Evolutionary conservation across 2,888 invertebrate genomes (phyloP).

Genomic region (Tiliacea citrago): DNA sequence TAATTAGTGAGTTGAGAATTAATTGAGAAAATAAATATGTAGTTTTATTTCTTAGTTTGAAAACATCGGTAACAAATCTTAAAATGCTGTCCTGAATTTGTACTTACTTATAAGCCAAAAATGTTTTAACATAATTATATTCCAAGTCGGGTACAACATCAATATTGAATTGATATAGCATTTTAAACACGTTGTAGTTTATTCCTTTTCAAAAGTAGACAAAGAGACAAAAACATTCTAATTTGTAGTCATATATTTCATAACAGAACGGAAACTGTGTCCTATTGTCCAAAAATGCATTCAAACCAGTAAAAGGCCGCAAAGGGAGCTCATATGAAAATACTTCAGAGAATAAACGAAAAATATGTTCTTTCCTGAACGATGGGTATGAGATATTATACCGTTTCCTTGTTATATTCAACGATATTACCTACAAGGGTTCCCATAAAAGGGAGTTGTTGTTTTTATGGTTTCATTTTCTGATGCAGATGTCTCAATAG

Average conservation of each 20-base stretch:
- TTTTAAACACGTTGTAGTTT: too few species aligned
- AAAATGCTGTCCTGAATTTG: not conserved
- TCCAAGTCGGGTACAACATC: not conserved
- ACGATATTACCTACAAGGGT: conserved; percentile 1
- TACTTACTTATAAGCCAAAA: not conserved
- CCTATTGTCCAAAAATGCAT: conserved; percentile 35
- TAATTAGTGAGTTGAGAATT: too few species aligned
- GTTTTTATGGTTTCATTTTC: conserved; percentile 20
- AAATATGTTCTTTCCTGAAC: conserved; percentile 22
- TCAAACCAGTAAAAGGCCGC: conserved; percentile 15
- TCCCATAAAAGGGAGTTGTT: not conserved
- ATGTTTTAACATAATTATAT: not conserved
- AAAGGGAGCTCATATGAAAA: conserved; percentile 15
- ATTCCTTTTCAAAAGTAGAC: not conserved
- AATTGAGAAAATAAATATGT: too few species aligned
- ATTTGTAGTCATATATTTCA: not conserved
- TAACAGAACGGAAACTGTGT: not conserved
- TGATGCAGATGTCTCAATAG: conserved; percentile 1
- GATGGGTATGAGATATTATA: not conserved
- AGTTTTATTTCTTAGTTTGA: too few species aligned
- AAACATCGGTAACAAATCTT: too few species aligned
- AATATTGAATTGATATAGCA: not conserved
- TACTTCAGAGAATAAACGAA: conserved; percentile 38
- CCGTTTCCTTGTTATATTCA: conserved; percentile 3
- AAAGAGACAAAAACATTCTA: conserved; percentile 12